phyloP scores from a whole-genome alignment of 2,797 vertebrate genomes.

The Zalophus californianus region DNA sequence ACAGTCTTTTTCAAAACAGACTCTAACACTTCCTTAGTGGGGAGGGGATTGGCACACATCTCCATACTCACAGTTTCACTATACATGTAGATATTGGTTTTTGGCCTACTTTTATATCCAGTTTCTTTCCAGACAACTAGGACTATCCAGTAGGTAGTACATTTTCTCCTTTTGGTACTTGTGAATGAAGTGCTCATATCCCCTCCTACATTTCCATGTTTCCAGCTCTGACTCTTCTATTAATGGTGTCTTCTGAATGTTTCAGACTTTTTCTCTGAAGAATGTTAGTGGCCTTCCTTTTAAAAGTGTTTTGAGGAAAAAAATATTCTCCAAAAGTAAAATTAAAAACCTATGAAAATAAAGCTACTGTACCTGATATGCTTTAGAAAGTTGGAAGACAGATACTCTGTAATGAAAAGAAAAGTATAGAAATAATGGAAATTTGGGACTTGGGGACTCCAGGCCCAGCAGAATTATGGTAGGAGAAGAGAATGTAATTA shows the following conservation, averaged over 20 bases:
- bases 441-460: neutral
- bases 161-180: neutral
- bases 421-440: neutral
- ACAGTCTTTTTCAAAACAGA: neutral
- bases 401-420: neutral
- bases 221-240: neutral
- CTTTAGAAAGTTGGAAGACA: slow-evolving; percentile 9
- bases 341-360: slow-evolving; percentile 26
- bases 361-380: neutral
- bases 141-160: neutral
- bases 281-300: neutral
- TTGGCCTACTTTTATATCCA: neutral
- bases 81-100: neutral
- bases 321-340: neutral
- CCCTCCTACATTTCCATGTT: neutral
- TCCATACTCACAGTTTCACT: neutral
- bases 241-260: neutral
- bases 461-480: neutral
- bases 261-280: neutral
- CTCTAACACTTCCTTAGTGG: neutral
- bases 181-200: neutral
- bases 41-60: neutral
- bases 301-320: slow-evolving; percentile 17
- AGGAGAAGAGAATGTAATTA: neutral
- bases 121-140: neutral